Percentiles rank a stretch among this genome's conserved stretches.
Conservation (phyloP, 2,113 vertebrate species). For the Cyanoliseus patagonus region DNA sequence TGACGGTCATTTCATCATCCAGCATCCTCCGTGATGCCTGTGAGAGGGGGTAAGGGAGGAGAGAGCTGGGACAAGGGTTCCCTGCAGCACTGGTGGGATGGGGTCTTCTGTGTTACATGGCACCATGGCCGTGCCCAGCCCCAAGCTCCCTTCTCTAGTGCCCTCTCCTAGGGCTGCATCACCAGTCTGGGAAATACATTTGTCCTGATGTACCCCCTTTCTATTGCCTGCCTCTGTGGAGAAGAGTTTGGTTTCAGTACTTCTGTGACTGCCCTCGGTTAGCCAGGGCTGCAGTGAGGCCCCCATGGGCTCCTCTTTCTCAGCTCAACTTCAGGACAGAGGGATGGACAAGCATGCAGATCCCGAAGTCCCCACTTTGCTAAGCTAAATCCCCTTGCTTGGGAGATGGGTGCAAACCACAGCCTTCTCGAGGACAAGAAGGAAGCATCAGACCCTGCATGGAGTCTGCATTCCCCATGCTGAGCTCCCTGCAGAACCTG, state of each 20-base stretch:
- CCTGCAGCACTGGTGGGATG: rapidly evolving
- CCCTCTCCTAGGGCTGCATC: neutral
- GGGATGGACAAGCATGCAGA: neutral
- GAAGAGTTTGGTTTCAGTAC: neutral
- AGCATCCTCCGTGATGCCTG: constrained; percentile 92
- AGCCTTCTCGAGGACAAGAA: neutral
- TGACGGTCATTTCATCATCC: constrained; percentile 93
- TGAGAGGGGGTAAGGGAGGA: neutral
- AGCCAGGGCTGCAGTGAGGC: neutral
- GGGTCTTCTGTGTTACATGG: neutral
- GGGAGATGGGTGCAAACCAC: neutral
- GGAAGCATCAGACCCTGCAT: neutral
- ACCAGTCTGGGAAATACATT: neutral
- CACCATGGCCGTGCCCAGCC: neutral
- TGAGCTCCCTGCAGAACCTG: neutral
- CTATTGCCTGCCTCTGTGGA: neutral
- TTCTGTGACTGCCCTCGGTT: neutral
- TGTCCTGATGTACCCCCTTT: neutral
- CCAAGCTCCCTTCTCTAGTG: neutral
- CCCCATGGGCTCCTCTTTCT: neutral
- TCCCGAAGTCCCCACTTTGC: neutral
- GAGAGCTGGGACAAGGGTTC: neutral
- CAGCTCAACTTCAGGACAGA: neutral
- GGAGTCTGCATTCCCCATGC: neutral
- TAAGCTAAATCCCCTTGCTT: neutral